Evolutionary conservation across 2,888 invertebrate genomes (phyloP), one percentile per base, ranked within the genome.

Genomic region (Cloeon dipterum): DNA sequence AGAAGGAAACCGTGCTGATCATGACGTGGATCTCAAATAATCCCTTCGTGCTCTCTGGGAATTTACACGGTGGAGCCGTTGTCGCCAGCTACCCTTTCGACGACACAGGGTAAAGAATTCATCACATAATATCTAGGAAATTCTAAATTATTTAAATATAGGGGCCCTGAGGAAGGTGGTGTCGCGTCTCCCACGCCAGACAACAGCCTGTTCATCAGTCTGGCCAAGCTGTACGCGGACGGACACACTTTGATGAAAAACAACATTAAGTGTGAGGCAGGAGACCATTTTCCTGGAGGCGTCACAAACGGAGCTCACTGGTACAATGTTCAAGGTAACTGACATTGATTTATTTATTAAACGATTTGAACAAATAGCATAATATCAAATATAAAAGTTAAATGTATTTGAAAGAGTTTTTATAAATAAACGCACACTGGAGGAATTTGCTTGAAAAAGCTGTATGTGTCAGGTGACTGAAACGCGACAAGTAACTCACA

Each of bases 21-120:
- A 89, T 91, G 66, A 68, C 72, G 29, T 94, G 91, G 91, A 77
- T 93, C 32, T 61, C 73, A 38, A 67, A 69, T 10, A 72, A 78
- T 48, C 86, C 85, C 38, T 94, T 93, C 54, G 89, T 91, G 21
- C 62, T 93, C 35, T 93, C 91, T 0, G 91, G 82, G 2, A 94
- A 93, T 57, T 65, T 93, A 35, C 93, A 93, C 53, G 93, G 89
- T n/a, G 93, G 93, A 3, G 88, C 94, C 23, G 66, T 98, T 1
- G 96, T 98, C 2, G 94, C 93, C 36, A 96, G 94, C 55, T 98
- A 94, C 59, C 98, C 98, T 0, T 99, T 70, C 51, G 94, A 91
- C 57, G 77, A 86, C 54, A 74, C 77, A 13, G 65, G 65, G 81
- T 79, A 60, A 19, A 10, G 8, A n/a, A 5, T 5, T n/a, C 10